A percentile compares a stretch with the other conserved stretches of the same genome.
phyloP scores from a whole-genome alignment of 2,797 vertebrate species.

The Schizopygopsis pylzovi region DNA sequence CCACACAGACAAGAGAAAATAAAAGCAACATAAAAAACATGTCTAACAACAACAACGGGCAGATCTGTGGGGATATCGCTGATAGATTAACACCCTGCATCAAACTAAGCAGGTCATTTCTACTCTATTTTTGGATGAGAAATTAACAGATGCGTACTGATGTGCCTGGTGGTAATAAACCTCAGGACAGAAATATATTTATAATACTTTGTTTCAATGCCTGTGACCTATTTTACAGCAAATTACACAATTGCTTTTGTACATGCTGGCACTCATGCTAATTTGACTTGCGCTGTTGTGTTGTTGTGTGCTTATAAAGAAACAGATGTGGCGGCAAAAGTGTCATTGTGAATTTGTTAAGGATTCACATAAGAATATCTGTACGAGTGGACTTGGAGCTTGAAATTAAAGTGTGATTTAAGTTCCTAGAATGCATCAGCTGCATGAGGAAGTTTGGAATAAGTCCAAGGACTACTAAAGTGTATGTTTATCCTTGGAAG shows the following conservation, averaged over 20 bases:
- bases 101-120: constrained; percentile 62
- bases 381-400: neutral
- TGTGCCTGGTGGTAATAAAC: constrained; percentile 55
- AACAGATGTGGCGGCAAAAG: constrained; percentile 17
- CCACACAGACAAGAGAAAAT: constrained; percentile 6
- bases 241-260: constrained; percentile 56
- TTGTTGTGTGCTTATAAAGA: neutral
- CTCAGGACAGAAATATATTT: constrained; percentile 58
- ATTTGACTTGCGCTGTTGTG: constrained; percentile 39
- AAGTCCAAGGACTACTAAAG: neutral
- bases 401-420: neutral
- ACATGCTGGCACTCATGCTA: constrained; percentile 43
- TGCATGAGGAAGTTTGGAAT: neutral
- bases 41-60: constrained; percentile 21
- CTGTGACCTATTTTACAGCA: constrained; percentile 62
- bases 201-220: constrained; percentile 62
- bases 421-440: neutral
- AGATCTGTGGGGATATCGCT: constrained; percentile 55
- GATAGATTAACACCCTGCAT: constrained; percentile 59
- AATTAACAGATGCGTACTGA: constrained; percentile 61
- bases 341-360: neutral
- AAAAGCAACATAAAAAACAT: constrained; percentile 40
- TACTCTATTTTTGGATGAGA: constrained; percentile 61
- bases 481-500: neutral
- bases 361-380: constrained; percentile 11